A percentile compares a stretch with the other conserved stretches of the same genome.
Evolutionary conservation across 2,888 invertebrate genomes (phyloP).

Genomic region (Callosobruchus maculatus): DNA sequence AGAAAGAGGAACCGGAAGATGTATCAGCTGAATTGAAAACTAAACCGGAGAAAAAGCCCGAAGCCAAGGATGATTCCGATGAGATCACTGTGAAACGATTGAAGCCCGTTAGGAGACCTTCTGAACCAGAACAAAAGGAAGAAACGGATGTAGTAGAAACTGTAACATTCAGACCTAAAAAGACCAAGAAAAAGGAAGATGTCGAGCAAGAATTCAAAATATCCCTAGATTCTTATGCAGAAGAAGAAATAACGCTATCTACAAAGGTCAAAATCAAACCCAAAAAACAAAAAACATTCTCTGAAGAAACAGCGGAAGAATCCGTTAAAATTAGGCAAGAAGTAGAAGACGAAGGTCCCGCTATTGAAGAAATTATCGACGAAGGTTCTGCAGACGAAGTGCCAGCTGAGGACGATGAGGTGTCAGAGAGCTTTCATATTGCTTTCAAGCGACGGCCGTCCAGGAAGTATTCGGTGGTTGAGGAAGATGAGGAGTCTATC

Average conservation of each 20-base stretch:
- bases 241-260: conserved; percentile 83
- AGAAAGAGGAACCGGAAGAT: conserved; percentile 27
- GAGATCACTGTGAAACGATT: conserved; percentile 73
- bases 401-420: conserved; percentile 55
- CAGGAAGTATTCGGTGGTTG: conserved; percentile 59
- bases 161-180: conserved; percentile 75
- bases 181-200: conserved; percentile 76
- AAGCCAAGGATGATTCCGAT: conserved; percentile 59
- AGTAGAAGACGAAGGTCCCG: conserved; percentile 60
- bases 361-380: conserved; percentile 62
- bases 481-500: conserved; percentile 60
- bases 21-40: conserved; percentile 32
- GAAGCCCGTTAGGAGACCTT: conserved; percentile 64
- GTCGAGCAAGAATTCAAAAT: conserved; percentile 89
- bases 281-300: conserved; percentile 67
- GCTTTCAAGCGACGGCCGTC: conserved; percentile 50
- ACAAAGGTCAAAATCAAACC: conserved; percentile 78
- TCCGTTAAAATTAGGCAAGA: conserved; percentile 67
- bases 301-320: conserved; percentile 74
- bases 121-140: conserved; percentile 63
- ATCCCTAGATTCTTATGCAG: conserved; percentile 78
- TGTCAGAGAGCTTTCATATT: conserved; percentile 53
- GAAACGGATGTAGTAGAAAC: conserved; percentile 73
- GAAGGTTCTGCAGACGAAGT: conserved; percentile 59
- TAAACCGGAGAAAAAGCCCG: conserved; percentile 49